Evolutionary conservation across 2,888 invertebrate genomes (phyloP), one percentile per base, ranked within the genome.

Genomic region (Lordiphosa andalusiaca): DNA sequence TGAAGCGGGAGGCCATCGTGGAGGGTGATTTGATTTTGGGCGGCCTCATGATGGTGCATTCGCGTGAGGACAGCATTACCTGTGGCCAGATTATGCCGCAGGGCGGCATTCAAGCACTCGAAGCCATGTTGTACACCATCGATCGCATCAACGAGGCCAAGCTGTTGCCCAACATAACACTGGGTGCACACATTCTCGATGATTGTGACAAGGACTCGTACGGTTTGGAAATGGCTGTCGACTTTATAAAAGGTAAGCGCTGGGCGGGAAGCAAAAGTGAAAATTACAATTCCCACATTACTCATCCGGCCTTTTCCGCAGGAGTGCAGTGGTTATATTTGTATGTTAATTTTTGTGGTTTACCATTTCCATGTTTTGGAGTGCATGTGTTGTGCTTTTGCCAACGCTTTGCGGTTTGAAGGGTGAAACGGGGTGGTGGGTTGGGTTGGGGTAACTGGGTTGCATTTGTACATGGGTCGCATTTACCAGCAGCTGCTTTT

Each of bases 151-250:
- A 93, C 84, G 90, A 91, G 82, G 89, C 91, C 69, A 87, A 89
- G 30, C 90, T 92, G 65, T 90, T 94, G 68, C 92, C 95, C 25
- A 94, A 93, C 41, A 93, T 96, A 50, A 92, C 91, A 21, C 90
- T 97, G 47, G 97, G 97, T 12, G 96, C 95, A 0, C 94, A 95
- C 84, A 94, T 97, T 64, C 92, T 97, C 44, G 97, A 97, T 88
- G 97, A 97, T 90, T 97, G 97, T 88, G 97, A 97, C 90, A 94
- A 95, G 90, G 97, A 97, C 88, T 96, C 96, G 5, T 96, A 96
- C 85, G 97, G 96, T 0, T 91, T 97, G 50, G 96, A 97, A 89
- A 96, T 96, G 93, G 95, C 96, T 1, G 95, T 97, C 41, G 96
- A 96, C 89, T 97, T 97, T 88, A 97, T 97, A 72, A 95, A 96